These are phyloP conservation scores for Drosophila paucipuncta DNA, from an alignment of 2,888 invertebrate species.

Conservation along the genomic window DNA sequence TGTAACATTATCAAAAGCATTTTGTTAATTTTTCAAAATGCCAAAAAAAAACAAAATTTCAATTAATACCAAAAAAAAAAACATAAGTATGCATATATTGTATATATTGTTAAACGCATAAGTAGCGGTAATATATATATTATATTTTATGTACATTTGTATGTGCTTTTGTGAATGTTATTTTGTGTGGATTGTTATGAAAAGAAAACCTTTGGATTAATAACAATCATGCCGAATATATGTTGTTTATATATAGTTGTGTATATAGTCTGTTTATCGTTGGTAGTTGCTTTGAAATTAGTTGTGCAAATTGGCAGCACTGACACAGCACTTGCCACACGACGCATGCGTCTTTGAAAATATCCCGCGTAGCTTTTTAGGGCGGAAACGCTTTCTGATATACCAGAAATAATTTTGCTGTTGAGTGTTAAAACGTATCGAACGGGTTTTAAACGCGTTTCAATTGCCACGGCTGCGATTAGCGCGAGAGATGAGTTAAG, in stretches of 20 bases:
- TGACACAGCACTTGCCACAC: slow-evolving; percentile 2
- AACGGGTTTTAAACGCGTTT: slow-evolving; percentile 81
- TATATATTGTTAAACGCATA: slow-evolving; percentile 2
- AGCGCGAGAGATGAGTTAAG: slow-evolving; percentile 48
- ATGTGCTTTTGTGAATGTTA: not conserved
- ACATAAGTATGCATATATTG: not conserved
- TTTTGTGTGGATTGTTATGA: not conserved
- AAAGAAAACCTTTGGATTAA: not conserved
- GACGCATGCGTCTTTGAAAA: slow-evolving; percentile 62
- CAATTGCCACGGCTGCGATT: slow-evolving; percentile 55
- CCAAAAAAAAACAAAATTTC: not conserved
- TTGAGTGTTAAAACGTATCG: slow-evolving; percentile 79
- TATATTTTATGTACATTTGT: not conserved
- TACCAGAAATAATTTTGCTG: slow-evolving; percentile 83
- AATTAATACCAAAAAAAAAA: not conserved
- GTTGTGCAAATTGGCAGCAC: slow-evolving; percentile 27
- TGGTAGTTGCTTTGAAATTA: slow-evolving; percentile 14
- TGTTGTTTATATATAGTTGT: not conserved
- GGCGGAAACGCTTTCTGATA: slow-evolving; percentile 85
- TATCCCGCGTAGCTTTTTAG: slow-evolving; percentile 69
- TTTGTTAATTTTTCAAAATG: too few species aligned
- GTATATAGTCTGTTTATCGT: not conserved
- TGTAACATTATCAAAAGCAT: not conserved
- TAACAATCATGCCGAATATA: not conserved
- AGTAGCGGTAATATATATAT: not conserved